These are phyloP conservation scores for Laticauda laticaudata DNA, from an alignment of 2,113 vertebrate species.

Conservation along the genomic window DNA sequence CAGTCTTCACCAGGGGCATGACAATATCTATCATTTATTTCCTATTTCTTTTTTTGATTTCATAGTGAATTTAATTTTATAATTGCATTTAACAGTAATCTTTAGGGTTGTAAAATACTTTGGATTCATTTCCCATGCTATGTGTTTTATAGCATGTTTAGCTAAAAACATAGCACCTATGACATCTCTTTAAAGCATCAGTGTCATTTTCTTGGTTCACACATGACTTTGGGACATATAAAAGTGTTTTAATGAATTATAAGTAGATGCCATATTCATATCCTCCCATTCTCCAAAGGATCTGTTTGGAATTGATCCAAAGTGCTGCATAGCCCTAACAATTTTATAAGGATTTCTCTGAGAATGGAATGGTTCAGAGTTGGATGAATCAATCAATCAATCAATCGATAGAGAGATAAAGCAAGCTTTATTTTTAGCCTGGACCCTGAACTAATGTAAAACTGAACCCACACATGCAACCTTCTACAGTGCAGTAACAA, in stretches of 20 bases:
- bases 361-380: neutral
- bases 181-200: neutral
- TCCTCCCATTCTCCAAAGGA: neutral
- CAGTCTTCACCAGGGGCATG: no score
- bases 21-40: no score
- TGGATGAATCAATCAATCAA: neutral
- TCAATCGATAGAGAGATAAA: neutral
- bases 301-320: neutral
- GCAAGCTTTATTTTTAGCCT: neutral
- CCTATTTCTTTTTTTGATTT: no score
- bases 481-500: no score
- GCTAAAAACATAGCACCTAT: neutral
- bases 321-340: neutral
- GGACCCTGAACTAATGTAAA: no score
- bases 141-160: neutral
- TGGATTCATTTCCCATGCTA: neutral
- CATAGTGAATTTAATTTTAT: no score
- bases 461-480: no score
- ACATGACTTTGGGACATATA: neutral
- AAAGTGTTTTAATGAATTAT: neutral
- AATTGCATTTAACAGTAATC: neutral
- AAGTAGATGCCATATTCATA: neutral
- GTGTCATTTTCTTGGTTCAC: neutral
- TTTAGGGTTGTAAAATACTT: neutral
- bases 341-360: neutral